Evolutionary conservation across 2,888 invertebrate species (phyloP).

Genomic region (Acanthosepion lycidas): DNA sequence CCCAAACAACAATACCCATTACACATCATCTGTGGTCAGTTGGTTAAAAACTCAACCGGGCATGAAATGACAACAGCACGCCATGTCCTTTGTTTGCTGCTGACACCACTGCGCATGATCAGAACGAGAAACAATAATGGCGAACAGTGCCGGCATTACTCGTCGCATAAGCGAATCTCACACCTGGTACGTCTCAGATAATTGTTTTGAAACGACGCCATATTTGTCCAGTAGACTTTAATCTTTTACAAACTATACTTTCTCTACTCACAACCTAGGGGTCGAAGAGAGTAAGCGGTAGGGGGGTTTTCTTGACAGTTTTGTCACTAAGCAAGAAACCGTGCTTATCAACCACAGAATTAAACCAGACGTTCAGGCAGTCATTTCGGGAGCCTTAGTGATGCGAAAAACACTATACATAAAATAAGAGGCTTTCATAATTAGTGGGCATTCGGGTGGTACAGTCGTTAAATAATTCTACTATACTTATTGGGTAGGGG

Average conservation of each 20-base stretch:
- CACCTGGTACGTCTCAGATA: neutral
- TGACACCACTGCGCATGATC: slow-evolving; percentile 4
- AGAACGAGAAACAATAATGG: neutral
- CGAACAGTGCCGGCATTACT: neutral
- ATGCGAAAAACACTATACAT: neutral
- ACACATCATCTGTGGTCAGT: neutral
- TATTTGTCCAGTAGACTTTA: slow-evolving; percentile 9
- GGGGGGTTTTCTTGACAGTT: neutral
- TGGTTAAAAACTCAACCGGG: neutral
- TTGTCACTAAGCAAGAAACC: neutral
- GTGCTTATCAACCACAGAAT: neutral
- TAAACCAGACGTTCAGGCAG: neutral
- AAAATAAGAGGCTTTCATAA: neutral
- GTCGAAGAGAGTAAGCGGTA: neutral
- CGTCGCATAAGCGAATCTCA: neutral
- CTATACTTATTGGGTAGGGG: neutral
- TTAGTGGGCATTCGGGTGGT: neutral
- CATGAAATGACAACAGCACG: neutral
- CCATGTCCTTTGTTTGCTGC: neutral
- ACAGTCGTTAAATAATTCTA: neutral
- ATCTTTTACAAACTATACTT: slow-evolving; percentile 1
- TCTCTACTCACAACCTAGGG: neutral
- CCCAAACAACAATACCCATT: neutral
- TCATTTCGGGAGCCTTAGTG: neutral
- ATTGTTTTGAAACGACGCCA: neutral